Conservation (phyloP, 2,888 invertebrate species). For the Lochmaea crataegi region DNA sequence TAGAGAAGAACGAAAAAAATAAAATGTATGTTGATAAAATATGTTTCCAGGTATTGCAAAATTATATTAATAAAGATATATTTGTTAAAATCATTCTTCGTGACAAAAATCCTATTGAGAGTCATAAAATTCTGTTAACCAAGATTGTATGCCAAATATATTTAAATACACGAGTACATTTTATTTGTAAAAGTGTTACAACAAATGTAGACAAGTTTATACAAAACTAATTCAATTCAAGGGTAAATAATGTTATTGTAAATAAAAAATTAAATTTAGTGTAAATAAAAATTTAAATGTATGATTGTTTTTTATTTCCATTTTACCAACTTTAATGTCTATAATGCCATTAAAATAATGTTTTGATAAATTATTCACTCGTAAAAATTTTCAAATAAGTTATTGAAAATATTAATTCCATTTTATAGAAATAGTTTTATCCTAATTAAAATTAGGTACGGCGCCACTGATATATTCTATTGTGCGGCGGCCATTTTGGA, state of each 20-base stretch:
- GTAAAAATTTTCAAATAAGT: not conserved
- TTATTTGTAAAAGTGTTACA: constrained; percentile 1
- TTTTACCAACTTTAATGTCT: no score
- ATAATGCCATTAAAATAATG: not conserved
- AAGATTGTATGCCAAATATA: not conserved
- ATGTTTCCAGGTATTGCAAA: not conserved
- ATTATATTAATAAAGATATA: not conserved
- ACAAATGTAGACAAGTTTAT: not conserved
- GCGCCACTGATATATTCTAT: no score
- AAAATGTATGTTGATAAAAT: not conserved
- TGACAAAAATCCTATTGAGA: not conserved
- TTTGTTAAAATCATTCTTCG: not conserved
- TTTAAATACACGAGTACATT: not conserved
- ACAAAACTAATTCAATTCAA: constrained; percentile 3
- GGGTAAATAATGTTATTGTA: no score
- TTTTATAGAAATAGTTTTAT: not conserved
- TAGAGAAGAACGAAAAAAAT: not conserved
- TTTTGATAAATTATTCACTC: not conserved
- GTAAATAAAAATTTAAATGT: not conserved
- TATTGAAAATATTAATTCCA: not conserved
- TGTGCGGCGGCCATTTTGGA: not conserved
- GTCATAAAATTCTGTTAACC: not conserved
- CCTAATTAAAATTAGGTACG: not conserved
- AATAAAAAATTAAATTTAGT: no score
- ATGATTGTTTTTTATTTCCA: no score